phyloP scores from a whole-genome alignment of 2,797 vertebrate genomes.

The Galagoides demidoff region DNA sequence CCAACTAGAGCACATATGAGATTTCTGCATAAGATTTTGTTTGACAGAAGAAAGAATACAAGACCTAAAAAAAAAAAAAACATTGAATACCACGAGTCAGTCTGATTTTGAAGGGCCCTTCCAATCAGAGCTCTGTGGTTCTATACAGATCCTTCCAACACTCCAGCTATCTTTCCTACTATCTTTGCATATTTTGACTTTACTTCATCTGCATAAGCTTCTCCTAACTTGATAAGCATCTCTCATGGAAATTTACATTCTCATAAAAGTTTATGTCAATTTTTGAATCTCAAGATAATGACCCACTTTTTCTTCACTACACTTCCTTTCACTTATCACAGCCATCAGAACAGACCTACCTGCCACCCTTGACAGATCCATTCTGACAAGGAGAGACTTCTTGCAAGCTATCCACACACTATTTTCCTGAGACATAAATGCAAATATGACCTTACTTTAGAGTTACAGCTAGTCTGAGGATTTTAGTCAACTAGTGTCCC shows the following conservation, averaged over 20 bases:
- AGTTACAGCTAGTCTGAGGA: neutral
- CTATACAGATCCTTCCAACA: neutral
- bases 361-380: neutral
- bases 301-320: slow-evolving; percentile 44
- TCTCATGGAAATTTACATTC: neutral
- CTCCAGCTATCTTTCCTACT: neutral
- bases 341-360: slow-evolving; percentile 12
- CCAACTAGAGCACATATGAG: neutral
- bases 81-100: neutral
- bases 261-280: neutral
- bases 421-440: slow-evolving; percentile 35
- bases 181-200: slow-evolving; percentile 22
- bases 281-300: slow-evolving; percentile 15
- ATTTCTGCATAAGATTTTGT: neutral
- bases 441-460: slow-evolving; percentile 32
- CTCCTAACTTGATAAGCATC: slow-evolving; percentile 1
- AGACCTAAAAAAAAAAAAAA: neutral
- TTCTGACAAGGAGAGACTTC: slow-evolving; percentile 46
- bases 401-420: slow-evolving; percentile 30
- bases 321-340: neutral
- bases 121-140: neutral
- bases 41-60: neutral
- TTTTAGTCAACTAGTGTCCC: neutral
- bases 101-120: neutral
- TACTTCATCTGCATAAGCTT: neutral